Evolutionary conservation across 2,888 invertebrate genomes (phyloP).

Genomic region (Himalopsyche japonica): DNA sequence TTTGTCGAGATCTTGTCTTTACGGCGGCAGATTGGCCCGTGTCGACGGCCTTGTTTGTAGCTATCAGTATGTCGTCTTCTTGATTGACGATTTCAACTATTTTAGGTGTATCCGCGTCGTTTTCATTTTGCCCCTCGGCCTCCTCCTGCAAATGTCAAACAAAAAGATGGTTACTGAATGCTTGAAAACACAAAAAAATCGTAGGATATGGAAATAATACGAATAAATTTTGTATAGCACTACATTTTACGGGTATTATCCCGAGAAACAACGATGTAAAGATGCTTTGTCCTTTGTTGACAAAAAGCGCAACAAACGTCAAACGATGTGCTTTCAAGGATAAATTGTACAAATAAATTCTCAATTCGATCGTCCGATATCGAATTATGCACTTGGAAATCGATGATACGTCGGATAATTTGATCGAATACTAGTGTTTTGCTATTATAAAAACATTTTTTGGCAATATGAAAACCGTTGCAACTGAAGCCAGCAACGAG

Average conservation of each 20-base stretch:
- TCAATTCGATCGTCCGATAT: slow-evolving; percentile 4
- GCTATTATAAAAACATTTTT: slow-evolving; percentile 6
- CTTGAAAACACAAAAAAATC: neutral
- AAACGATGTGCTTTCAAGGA: slow-evolving; percentile 34
- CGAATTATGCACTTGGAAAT: slow-evolving; percentile 6
- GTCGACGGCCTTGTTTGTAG: neutral
- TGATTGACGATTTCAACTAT: neutral
- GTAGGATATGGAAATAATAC: neutral
- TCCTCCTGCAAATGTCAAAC: slow-evolving; percentile 29
- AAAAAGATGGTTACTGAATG: slow-evolving; percentile 4
- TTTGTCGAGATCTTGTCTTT: slow-evolving; percentile 55
- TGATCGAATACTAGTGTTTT: slow-evolving; percentile 7
- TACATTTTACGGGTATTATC: neutral
- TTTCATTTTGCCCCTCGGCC: slow-evolving; percentile 31
- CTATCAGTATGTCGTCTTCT: neutral
- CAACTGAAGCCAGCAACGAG: slow-evolving; percentile 25
- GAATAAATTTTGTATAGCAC: neutral
- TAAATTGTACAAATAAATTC: slow-evolving; percentile 7
- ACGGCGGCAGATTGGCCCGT: neutral
- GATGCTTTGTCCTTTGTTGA: slow-evolving; percentile 39
- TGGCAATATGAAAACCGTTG: slow-evolving; percentile 27
- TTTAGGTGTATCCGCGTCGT: slow-evolving; percentile 41
- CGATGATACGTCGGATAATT: neutral
- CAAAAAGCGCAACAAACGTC: slow-evolving; percentile 39
- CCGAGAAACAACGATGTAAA: neutral